Evolutionary conservation across 2,888 invertebrate genomes (phyloP), one percentile per base, ranked within the genome.

Genomic region (Chironomus tentans): DNA sequence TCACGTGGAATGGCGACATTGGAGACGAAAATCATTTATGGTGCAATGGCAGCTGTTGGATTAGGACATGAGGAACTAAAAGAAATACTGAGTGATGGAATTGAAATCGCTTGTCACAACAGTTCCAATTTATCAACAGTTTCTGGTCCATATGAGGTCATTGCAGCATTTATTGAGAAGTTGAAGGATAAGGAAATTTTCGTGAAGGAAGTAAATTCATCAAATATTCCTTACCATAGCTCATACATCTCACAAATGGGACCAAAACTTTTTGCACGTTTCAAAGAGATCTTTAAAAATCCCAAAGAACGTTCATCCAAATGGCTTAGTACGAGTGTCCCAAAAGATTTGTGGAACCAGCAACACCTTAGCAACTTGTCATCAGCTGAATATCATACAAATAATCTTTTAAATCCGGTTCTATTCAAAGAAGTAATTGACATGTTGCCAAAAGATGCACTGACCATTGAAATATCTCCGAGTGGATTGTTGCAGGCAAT

Each of bases 331-430:
- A 90, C 92, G 0, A 94, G 94, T 0, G 86, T 93, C 2, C 90
- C 91, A 0, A 85, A 86, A 76, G 81, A 84, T 0, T 83, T 88
- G 73, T 93, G 93, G 93, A 86, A 87, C 76, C 86, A 88, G 0
- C 83, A 88, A 0, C 84, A 87, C 10, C 7, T 10, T 4, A 68
- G 89, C 91, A 0, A 84, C 87, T 78, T 82, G 87, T 2, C 71
- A 86, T 94, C 94, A 0, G 92, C 96, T 2, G 94, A 94, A 79
- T 97, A 97, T 82, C 94, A 94, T 81, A 91, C 92, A 1, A 94
- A 94, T 81, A 96, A 95, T 82, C 85, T 94, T 22, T 82, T 93
- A 81, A 89, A 85, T 83, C 78, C 82, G 81, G 82, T 85, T 75
- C 79, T 89, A 82, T 80, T 89, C 85, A 88, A 90, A 79, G 91